Conservation (phyloP, 1,140 invertebrate species). For the Plutomurus gul region DNA sequence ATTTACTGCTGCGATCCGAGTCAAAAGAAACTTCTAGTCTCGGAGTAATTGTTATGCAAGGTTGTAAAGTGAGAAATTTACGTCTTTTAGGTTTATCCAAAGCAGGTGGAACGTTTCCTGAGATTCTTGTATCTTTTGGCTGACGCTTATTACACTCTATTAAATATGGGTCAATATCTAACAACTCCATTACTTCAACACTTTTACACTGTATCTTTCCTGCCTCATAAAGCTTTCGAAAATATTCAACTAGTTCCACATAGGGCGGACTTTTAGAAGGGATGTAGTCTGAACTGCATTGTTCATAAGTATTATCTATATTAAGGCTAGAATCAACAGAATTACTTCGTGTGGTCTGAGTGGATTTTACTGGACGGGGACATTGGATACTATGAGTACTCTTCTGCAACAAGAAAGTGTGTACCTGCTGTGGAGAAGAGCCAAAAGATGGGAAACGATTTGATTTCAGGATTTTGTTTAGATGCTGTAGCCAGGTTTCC, state of each 20-base stretch:
- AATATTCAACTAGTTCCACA: slow-evolving; percentile 24
- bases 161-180: background rate
- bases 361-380: background rate
- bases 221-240: background rate
- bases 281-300: background rate
- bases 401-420: slow-evolving; percentile 12
- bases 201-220: slow-evolving; percentile 19
- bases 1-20: slow-evolving; percentile 16
- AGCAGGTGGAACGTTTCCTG: background rate
- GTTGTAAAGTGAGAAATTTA: background rate
- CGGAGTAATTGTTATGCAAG: background rate
- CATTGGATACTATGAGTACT: background rate
- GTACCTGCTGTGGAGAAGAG: slow-evolving; percentile 44
- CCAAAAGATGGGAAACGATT: slow-evolving; percentile 43
- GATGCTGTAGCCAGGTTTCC: slow-evolving; percentile 81
- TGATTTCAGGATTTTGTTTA: slow-evolving; percentile 58
- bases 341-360: background rate
- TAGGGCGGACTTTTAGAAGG: slow-evolving; percentile 38
- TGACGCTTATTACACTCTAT: background rate
- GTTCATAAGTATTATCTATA: background rate
- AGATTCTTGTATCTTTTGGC: background rate
- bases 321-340: background rate
- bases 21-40: background rate
- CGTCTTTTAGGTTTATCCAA: slow-evolving; percentile 23
- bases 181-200: background rate